Evolutionary conservation across 2,888 invertebrate genomes (phyloP), one percentile per base, ranked within the genome.

Genomic region (Spisula subtruncata): DNA sequence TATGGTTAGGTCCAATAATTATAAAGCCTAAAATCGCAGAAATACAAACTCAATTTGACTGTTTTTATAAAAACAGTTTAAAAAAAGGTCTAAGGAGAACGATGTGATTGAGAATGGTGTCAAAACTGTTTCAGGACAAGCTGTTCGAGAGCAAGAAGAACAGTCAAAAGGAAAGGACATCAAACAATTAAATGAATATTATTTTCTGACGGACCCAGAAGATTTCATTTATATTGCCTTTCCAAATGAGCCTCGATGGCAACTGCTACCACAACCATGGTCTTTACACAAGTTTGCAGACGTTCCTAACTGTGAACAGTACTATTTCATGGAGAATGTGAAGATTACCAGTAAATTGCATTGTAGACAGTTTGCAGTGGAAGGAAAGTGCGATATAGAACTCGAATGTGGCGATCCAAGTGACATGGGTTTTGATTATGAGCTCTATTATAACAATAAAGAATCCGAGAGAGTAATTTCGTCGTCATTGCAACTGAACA

Each of bases 381-480:
- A 90, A 54, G 92, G 92, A 2, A 54, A 51, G 14, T 91, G 92
- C 46, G 81, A 90, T 41, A 83, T 92, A 0, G 90, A 90, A 56
- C 10, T 92, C 4, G 75, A 88, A 1, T 87, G 87, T 54, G 82
- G 81, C 5, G 86, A 91, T 16, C 85, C 86, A 2, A 32, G 29
- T 41, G 86, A 84, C 5, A 85, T 92, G 82, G 82, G 41, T 29
- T 85, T 92, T 86, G 86, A 89, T 56, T 92, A 92, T 86, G 91
- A 91, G 75, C 87, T 94, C 1, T 93, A 86, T 79, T 93, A 90
- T 60, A 93, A 93, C 71, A 90, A 93, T 51, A 86, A 91, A 51
- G 92, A 93, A 86, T 94, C 93, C 1, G 89, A 86, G 14, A 88
- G 85, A 2, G 87, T 90, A 79, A 92, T 93, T 18, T 88, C 93